A percentile compares a stretch with the other conserved stretches of the same genome.
These are phyloP conservation scores for Chaetodon auriga DNA, from an alignment of 2,113 vertebrate species.

Conservation along the genomic window DNA sequence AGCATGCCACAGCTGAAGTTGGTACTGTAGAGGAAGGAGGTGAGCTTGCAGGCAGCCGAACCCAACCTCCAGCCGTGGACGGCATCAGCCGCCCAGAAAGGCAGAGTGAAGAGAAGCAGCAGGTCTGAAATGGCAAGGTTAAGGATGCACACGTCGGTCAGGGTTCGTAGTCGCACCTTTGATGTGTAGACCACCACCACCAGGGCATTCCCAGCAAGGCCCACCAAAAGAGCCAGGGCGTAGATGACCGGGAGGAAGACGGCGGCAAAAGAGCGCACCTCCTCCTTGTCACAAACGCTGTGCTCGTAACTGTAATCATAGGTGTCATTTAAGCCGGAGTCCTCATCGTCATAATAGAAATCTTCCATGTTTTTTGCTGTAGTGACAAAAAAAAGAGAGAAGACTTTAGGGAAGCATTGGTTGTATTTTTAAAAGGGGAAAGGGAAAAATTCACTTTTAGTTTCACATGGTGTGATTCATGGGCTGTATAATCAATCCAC, in stretches of 20 bases:
- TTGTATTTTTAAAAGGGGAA: neutral
- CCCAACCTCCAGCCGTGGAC: slow-evolving; percentile 92
- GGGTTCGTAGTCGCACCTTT: slow-evolving; percentile 87
- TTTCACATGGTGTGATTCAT: neutral
- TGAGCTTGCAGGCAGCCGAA: slow-evolving; percentile 87
- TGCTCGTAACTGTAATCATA: slow-evolving; percentile 86
- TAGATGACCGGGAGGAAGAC: slow-evolving; percentile 92
- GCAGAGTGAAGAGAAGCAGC: slow-evolving; percentile 91
- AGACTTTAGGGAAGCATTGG: neutral
- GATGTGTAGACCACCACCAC: slow-evolving; percentile 90
- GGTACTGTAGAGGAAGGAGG: slow-evolving; percentile 89
- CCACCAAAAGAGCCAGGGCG: slow-evolving; percentile 85
- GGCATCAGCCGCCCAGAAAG: slow-evolving; percentile 92
- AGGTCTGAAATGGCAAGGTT: slow-evolving; percentile 92
- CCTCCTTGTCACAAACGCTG: slow-evolving; percentile 88
- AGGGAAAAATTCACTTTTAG: neutral
- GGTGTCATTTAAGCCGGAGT: slow-evolving; percentile 58
- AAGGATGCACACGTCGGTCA: slow-evolving; percentile 91
- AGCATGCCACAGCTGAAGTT: slow-evolving; percentile 96
- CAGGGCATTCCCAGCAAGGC: slow-evolving; percentile 90
- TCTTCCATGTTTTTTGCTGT: slow-evolving; percentile 79
- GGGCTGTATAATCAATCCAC: neutral
- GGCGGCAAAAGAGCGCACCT: slow-evolving; percentile 88
- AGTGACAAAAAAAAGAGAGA: neutral
- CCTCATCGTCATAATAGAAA: slow-evolving; percentile 67